phyloP scores from a whole-genome alignment of 2,797 vertebrate species.

The Anableps anableps region DNA sequence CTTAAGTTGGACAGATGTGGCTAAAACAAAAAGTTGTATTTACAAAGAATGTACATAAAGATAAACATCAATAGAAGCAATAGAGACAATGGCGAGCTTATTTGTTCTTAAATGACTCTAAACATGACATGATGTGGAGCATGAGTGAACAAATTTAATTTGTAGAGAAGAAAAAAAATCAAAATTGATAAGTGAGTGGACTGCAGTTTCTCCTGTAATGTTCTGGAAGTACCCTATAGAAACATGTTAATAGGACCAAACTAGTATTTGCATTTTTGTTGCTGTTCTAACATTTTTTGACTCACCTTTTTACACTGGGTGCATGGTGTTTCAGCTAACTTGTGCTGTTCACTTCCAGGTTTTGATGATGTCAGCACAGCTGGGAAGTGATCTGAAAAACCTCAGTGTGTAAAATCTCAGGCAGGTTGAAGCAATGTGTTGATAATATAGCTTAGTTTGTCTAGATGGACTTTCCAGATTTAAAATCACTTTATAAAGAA shows the following conservation, averaged over 20 bases:
- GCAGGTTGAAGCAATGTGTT: not conserved
- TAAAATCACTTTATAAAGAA: not conserved
- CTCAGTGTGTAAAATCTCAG: not conserved
- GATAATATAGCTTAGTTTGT: not conserved
- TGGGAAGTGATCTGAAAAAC: conserved; percentile 15
- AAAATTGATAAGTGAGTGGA: conserved; percentile 23
- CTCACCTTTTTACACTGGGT: not conserved
- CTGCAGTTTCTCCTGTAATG: not conserved
- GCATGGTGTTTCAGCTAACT: not conserved
- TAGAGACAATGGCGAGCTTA: conserved; percentile 16
- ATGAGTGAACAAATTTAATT: not conserved
- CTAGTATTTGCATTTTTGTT: not conserved
- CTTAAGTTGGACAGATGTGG: not conserved
- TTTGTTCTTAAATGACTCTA: not conserved
- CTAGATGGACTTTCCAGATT: not conserved
- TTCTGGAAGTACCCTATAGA: not conserved
- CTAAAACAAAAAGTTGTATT: not conserved
- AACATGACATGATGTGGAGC: not conserved
- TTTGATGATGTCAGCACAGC: conserved; percentile 26
- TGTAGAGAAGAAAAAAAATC: not conserved
- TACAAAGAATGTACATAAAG: conserved; percentile 15
- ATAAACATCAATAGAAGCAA: conserved; percentile 34
- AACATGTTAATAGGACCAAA: not conserved
- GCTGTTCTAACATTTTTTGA: not conserved
- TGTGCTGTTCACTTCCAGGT: conserved; percentile 21